A percentile compares a stretch with the other conserved stretches of the same genome.
These are phyloP conservation scores for Episyrphus balteatus DNA, from an alignment of 1,140 invertebrate genomes.

Conservation along the genomic window DNA sequence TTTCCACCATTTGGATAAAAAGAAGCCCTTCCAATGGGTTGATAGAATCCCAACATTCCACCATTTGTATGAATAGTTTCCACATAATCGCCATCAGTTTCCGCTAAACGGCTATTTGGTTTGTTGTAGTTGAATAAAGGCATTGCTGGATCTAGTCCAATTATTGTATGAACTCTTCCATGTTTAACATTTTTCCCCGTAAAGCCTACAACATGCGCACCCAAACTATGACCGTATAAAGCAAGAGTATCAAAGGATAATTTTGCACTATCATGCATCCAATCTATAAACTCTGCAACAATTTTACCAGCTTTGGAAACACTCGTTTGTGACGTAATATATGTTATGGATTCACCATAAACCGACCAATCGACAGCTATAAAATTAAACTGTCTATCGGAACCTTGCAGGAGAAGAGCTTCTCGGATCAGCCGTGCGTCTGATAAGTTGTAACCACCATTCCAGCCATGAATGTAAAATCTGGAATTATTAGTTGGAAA, in stretches of 20 bases:
- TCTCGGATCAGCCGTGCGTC: neutral
- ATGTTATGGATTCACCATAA: constrained; percentile 37
- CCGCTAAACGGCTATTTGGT: constrained; percentile 34
- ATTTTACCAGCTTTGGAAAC: neutral
- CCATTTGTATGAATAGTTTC: constrained; percentile 47
- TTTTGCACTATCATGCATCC: too few relatives aligned
- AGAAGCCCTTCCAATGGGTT: constrained; percentile 40
- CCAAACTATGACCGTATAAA: too few relatives aligned
- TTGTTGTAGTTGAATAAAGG: constrained; percentile 30
- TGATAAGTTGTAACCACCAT: neutral
- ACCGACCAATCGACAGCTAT: constrained; percentile 50
- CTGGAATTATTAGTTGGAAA: neutral
- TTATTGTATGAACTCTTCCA: constrained; percentile 27
- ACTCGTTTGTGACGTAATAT: constrained; percentile 26
- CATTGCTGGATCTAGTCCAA: constrained; percentile 41
- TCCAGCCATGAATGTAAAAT: constrained; percentile 3
- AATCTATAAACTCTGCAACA: too few relatives aligned
- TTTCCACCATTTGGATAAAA: constrained; percentile 44
- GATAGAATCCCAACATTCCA: constrained; percentile 39
- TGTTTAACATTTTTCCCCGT: constrained; percentile 24
- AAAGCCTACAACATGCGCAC: too few relatives aligned
- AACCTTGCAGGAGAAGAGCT: constrained; percentile 36
- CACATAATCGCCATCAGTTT: constrained; percentile 33
- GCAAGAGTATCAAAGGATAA: too few relatives aligned
- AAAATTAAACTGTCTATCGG: constrained; percentile 32